Conservation (phyloP, 1,140 invertebrate genomes). For the Pteromalus puparum region DNA sequence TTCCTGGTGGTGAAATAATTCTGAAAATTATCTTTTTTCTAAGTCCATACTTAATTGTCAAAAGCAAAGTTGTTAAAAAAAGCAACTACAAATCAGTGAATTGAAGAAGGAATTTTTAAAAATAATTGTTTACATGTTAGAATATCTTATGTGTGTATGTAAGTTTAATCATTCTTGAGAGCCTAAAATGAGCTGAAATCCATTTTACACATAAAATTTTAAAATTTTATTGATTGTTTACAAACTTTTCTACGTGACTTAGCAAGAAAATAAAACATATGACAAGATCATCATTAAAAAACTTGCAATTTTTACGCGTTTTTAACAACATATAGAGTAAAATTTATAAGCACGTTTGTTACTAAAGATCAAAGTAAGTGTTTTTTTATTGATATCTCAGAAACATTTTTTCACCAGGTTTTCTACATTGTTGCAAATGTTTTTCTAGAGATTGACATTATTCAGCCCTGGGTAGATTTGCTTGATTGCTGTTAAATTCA, state of each 20-base stretch:
- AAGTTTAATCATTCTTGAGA: neutral
- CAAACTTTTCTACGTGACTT: conserved; percentile 34
- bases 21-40: conserved; percentile 18
- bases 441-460: conserved; percentile 14
- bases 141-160: neutral
- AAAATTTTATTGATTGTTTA: conserved; percentile 13
- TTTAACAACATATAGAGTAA: conserved; percentile 24
- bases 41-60: neutral
- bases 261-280: neutral
- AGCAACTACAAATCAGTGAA: neutral
- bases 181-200: neutral
- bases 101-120: neutral
- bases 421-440: conserved; percentile 32
- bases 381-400: conserved; percentile 19
- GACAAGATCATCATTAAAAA: conserved; percentile 1
- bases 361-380: conserved; percentile 5
- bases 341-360: conserved; percentile 14
- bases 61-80: neutral
- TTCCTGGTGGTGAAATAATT: conserved; percentile 48
- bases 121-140: conserved; percentile 13
- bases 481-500: conserved; percentile 30
- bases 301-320: conserved; percentile 31
- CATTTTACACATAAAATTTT: neutral
- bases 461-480: conserved; percentile 33
- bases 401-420: conserved; percentile 39